Evolutionary conservation across 1,140 invertebrate genomes (phyloP), one percentile per base, ranked within the genome.

Genomic region (Thaumetopoea pityocampa): DNA sequence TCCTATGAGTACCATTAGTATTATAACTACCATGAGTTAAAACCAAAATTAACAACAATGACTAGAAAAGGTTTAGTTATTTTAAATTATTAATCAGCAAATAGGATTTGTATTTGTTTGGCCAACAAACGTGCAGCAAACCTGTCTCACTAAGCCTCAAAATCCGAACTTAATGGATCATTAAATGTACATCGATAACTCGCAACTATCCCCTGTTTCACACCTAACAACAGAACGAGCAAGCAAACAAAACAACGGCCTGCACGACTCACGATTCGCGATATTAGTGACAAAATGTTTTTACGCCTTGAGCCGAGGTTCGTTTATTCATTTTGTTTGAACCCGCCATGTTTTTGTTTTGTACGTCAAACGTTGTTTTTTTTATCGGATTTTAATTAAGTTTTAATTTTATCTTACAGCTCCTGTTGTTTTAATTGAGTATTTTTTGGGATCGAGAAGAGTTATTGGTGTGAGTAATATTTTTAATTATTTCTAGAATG

Each of bases 351-450:
- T 35, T 51, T 46, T 35, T 43, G 38, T 44, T 43, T 40, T 40
- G 18, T 43, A n/a, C n/a, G n/a, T 48, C 17, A 18, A 48, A 54
- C 41, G 40, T 17, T 15, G 17, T 28, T 34, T 22, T 9, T 30
- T 37, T 70, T 72, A 76, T 71, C 45, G 56, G 62, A 51, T 59
- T 77, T 77, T 77, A 77, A 77, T 77, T 77, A 77, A 77, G 60
- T 63, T 70, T 71, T 77, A 71, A 73, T 69, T 77, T 71, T 73
- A 71, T 73, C 69, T 66, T 44, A 26, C 45, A 52, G 61, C 66
- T 71, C 56, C 67, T 36, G 63, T 63, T 66, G 58, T 71, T 62
- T 62, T 67, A 67, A 67, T 69, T 65, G 59, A 63, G 47, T 45
- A 22, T 30, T 36, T 46, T 49, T 49, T 19, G 14, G 18, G 11